Conservation (phyloP, 1,140 invertebrate species). For the Musca domestica region DNA sequence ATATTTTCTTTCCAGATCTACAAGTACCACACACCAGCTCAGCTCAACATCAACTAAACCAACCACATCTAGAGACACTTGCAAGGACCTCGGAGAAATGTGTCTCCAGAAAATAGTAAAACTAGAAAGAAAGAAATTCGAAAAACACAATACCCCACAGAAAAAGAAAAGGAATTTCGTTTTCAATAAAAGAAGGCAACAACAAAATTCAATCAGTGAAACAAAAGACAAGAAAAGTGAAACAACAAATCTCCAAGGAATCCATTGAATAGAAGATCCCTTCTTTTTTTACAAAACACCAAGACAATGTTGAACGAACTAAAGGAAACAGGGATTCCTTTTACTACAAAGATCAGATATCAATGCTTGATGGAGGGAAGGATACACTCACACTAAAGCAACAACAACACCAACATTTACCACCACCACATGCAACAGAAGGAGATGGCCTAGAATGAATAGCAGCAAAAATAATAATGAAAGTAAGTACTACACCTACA, state of each 20-base stretch:
- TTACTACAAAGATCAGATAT: conserved; percentile 18
- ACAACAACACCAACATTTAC: background rate
- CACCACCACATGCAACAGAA: too few relatives aligned
- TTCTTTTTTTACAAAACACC: background rate
- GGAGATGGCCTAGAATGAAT: too few relatives aligned
- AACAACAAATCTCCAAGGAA: conserved; percentile 13
- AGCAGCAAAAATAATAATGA: background rate
- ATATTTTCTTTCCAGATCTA: background rate
- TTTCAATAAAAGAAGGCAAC: background rate
- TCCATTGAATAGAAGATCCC: background rate
- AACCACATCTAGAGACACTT: background rate
- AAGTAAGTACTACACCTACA: background rate
- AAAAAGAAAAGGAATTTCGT: background rate
- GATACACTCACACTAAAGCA: background rate
- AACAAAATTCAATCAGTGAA: background rate
- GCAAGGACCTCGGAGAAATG: background rate
- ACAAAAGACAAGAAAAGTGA: background rate
- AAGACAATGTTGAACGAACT: background rate
- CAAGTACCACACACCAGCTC: conserved; percentile 7
- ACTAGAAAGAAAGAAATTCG: background rate
- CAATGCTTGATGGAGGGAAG: background rate
- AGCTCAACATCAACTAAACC: background rate
- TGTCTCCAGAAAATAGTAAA: background rate
- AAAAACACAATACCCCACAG: background rate
- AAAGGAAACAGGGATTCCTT: background rate